phyloP scores from a whole-genome alignment of 2,888 invertebrate genomes.

The Teinopalpus imperialis region DNA sequence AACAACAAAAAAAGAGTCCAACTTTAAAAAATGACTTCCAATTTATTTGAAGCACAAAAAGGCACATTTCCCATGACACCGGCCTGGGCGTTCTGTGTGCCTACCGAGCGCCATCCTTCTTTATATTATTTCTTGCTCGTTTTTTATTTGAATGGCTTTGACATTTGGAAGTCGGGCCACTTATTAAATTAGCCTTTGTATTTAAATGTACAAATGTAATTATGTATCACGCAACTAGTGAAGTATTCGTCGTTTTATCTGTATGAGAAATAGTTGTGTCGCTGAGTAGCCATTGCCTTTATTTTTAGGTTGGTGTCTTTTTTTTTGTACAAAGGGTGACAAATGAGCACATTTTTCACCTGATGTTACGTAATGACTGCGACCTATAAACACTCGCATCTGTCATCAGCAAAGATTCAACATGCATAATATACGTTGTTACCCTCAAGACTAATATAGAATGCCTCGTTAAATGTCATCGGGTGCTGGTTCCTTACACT shows the following conservation, averaged over 20 bases:
- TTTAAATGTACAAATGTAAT: constrained; percentile 78
- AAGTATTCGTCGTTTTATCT: neutral
- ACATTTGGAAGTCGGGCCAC: constrained; percentile 76
- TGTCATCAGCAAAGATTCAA: too few species aligned
- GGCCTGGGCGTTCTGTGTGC: constrained; percentile 60
- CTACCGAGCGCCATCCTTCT: constrained; percentile 65
- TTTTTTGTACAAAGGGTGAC: too few species aligned
- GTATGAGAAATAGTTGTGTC: neutral
- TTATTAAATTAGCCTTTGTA: constrained; percentile 82
- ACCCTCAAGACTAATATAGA: too few species aligned
- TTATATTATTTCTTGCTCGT: constrained; percentile 60
- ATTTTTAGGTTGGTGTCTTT: too few species aligned
- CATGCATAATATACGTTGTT: too few species aligned
- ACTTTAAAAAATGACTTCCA: constrained; percentile 77
- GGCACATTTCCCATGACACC: constrained; percentile 75
- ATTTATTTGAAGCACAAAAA: constrained; percentile 78
- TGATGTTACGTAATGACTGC: too few species aligned
- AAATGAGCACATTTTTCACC: too few species aligned
- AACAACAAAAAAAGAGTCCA: constrained; percentile 54
- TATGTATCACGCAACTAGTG: constrained; percentile 56
- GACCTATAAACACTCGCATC: too few species aligned
- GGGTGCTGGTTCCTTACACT: too few species aligned
- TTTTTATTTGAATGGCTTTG: constrained; percentile 73
- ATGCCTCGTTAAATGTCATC: too few species aligned
- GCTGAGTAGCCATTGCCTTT: too few species aligned